Evolutionary conservation across 1,140 invertebrate species (phyloP).

Genomic region (Drosophila subobscura): DNA sequence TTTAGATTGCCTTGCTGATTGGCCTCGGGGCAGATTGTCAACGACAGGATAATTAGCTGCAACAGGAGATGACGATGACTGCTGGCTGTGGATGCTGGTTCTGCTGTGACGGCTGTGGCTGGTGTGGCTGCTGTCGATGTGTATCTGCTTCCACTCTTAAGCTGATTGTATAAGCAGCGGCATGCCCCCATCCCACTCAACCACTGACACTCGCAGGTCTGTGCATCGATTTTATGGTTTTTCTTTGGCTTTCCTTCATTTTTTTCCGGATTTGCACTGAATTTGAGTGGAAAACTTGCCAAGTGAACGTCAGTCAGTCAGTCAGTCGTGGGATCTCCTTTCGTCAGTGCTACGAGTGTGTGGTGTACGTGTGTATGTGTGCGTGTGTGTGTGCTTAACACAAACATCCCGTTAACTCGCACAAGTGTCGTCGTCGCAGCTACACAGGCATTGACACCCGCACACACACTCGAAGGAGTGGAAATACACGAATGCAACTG

Average conservation of each 20-base stretch:
- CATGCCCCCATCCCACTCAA: conserved; percentile 14
- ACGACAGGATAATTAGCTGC: conserved; percentile 63
- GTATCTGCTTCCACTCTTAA: conserved; percentile 17
- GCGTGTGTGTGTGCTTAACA: conserved; percentile 32
- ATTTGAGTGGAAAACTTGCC: conserved; percentile 54
- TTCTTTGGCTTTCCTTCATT: conserved; percentile 8
- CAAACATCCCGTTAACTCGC: conserved; percentile 55
- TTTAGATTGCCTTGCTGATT: conserved; percentile 50
- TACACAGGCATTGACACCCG: conserved; percentile 10
- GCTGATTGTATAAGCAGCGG: conserved; percentile 51
- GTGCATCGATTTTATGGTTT: conserved; percentile 64
- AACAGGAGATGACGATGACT: conserved; percentile 30
- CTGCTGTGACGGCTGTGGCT: background rate
- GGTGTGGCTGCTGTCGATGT: background rate
- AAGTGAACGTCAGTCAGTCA: conserved; percentile 49
- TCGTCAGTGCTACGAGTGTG: too few relatives aligned
- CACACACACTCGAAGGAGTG: conserved; percentile 13
- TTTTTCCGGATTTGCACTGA: conserved; percentile 28
- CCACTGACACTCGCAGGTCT: conserved; percentile 11
- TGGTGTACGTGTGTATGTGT: conserved; percentile 12
- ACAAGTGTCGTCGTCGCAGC: conserved; percentile 27
- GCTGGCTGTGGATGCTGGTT: background rate
- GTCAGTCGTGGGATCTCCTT: background rate
- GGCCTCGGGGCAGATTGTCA: conserved; percentile 31
- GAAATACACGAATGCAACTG: conserved; percentile 50